Conservation (phyloP, 2,797 vertebrate genomes). For the Sorex maritimensis region DNA sequence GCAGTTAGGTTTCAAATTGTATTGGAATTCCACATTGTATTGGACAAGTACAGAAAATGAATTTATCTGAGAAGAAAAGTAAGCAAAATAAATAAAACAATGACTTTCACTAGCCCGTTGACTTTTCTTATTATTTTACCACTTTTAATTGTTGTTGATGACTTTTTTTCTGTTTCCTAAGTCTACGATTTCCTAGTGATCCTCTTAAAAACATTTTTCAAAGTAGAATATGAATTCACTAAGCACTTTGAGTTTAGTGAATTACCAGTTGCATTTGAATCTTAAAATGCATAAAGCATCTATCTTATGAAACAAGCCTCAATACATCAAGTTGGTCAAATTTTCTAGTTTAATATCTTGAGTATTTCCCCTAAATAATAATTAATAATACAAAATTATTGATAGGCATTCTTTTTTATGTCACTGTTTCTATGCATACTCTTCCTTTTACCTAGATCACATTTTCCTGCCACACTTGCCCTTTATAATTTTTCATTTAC, state of each 20-base stretch:
- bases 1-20: slow-evolving; percentile 37
- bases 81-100: slow-evolving; percentile 9
- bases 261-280: background rate
- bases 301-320: background rate
- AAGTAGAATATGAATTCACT: background rate
- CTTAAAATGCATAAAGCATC: background rate
- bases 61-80: background rate
- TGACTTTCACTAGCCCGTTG: background rate
- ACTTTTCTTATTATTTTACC: background rate
- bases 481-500: background rate
- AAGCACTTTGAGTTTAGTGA: background rate
- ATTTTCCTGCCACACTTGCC: background rate
- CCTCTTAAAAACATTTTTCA: background rate
- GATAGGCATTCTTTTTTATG: background rate
- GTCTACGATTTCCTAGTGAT: background rate
- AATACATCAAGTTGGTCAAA: background rate
- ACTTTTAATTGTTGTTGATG: background rate
- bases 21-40: background rate
- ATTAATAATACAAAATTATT: background rate
- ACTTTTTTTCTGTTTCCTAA: background rate
- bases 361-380: background rate
- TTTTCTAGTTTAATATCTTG: slow-evolving; percentile 34
- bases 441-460: background rate
- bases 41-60: background rate
- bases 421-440: background rate